Evolutionary conservation across 2,888 invertebrate genomes (phyloP).

Genomic region (Noctua janthina): DNA sequence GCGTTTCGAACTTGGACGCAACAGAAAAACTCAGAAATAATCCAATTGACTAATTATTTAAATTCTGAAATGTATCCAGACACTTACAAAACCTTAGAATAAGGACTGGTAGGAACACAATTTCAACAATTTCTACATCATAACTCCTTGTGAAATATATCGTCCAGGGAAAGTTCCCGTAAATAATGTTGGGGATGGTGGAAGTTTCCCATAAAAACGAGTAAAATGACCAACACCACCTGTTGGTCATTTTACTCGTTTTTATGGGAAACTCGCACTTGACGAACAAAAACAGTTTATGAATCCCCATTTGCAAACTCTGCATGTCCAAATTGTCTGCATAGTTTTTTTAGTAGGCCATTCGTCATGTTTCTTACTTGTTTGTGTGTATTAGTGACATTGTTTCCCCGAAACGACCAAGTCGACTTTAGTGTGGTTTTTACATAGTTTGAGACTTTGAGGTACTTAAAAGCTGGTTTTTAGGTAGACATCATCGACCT

Average conservation of each 20-base stretch:
- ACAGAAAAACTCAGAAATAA: background rate
- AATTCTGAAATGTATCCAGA: background rate
- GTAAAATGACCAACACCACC: too few relatives aligned
- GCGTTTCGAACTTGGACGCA: background rate
- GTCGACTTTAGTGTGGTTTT: conserved; percentile 21
- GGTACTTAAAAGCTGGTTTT: conserved; percentile 35
- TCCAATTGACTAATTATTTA: background rate
- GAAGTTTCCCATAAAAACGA: too few relatives aligned
- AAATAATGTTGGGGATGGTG: background rate
- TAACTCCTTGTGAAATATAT: background rate
- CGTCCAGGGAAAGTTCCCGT: background rate
- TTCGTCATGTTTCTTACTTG: conserved; percentile 8
- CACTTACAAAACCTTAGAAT: background rate
- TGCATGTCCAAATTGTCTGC: background rate
- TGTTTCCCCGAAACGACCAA: conserved; percentile 31
- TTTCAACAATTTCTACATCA: background rate
- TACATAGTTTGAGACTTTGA: conserved; percentile 19
- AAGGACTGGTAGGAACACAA: background rate
- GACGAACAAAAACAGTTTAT: background rate
- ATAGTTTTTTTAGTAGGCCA: background rate
- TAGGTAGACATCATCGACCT: conserved; percentile 35
- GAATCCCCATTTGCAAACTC: background rate
- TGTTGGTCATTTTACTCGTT: background rate
- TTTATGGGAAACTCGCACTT: background rate
- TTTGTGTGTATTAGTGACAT: conserved; percentile 19